Evolutionary conservation across 2,888 invertebrate species (phyloP).

Genomic region (Branchipolynoe longqiensis): DNA sequence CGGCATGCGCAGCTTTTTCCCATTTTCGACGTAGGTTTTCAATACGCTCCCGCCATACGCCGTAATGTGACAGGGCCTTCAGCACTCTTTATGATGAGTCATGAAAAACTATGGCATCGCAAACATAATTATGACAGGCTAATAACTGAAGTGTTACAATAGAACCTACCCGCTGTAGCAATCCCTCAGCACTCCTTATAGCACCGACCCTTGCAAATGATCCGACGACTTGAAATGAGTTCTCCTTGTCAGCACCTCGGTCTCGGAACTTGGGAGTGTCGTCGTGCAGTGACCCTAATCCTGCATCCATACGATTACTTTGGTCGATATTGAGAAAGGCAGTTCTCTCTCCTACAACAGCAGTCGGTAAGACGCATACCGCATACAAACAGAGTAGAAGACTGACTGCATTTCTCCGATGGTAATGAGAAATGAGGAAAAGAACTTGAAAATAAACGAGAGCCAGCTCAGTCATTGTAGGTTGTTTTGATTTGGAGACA

Average conservation of each 20-base stretch:
- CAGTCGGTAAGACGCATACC: constrained; percentile 10
- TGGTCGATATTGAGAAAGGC: constrained; percentile 34
- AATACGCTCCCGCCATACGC: no score
- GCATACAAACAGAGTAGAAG: constrained; percentile 7
- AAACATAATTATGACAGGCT: no score
- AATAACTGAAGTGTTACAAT: not conserved
- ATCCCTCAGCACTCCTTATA: constrained; percentile 37
- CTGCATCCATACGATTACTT: no score
- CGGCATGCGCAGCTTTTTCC: no score
- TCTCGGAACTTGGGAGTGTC: not conserved
- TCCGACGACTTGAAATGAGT: not conserved
- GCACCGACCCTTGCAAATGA: constrained; percentile 36
- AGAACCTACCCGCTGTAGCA: constrained; percentile 7
- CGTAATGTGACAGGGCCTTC: no score
- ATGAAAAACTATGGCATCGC: no score
- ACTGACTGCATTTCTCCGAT: constrained; percentile 24
- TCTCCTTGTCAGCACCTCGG: no score
- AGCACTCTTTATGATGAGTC: no score
- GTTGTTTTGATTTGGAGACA: no score
- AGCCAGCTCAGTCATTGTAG: constrained; percentile 26
- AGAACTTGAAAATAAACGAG: constrained; percentile 41
- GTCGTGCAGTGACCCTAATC: not conserved
- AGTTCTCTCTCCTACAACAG: constrained; percentile 44
- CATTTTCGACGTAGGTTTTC: no score
- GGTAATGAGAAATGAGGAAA: constrained; percentile 8